These are phyloP conservation scores for Morelia viridis DNA, from an alignment of 2,797 vertebrate species.

Conservation along the genomic window DNA sequence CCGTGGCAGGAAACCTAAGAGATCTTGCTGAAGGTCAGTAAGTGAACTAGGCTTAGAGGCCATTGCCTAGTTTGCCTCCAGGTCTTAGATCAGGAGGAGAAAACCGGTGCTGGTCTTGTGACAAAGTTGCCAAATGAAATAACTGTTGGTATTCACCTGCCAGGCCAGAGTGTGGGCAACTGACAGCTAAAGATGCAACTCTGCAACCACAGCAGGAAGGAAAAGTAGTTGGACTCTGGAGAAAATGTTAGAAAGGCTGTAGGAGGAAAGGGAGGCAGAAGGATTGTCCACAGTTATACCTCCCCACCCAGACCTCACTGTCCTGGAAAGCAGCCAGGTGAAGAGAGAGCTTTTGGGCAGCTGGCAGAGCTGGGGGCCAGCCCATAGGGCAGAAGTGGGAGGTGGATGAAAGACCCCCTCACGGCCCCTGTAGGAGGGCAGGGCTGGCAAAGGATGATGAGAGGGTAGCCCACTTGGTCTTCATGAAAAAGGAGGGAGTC, in stretches of 20 bases:
- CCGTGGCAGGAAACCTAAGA: background rate
- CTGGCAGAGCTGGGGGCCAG: background rate
- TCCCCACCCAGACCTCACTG: background rate
- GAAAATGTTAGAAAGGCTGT: background rate
- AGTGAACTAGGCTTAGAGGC: background rate
- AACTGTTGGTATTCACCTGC: background rate
- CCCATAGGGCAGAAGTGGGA: background rate
- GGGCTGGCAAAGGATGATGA: background rate
- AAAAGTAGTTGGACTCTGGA: background rate
- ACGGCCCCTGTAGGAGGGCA: background rate
- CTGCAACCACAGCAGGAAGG: background rate
- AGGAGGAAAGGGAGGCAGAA: background rate
- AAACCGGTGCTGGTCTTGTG: background rate
- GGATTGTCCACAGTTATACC: background rate
- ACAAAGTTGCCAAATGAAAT: background rate
- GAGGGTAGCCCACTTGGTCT: too few species aligned
- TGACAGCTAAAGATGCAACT: background rate
- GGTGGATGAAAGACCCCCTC: background rate
- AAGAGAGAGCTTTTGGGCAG: background rate
- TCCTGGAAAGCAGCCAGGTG: background rate
- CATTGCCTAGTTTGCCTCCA: background rate
- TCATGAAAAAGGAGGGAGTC: too few species aligned
- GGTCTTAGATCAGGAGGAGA: background rate
- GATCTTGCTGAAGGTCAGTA: background rate
- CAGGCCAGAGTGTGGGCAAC: background rate